These are phyloP conservation scores for Cariama cristata DNA, from an alignment of 2,113 vertebrate genomes.

Conservation along the genomic window DNA sequence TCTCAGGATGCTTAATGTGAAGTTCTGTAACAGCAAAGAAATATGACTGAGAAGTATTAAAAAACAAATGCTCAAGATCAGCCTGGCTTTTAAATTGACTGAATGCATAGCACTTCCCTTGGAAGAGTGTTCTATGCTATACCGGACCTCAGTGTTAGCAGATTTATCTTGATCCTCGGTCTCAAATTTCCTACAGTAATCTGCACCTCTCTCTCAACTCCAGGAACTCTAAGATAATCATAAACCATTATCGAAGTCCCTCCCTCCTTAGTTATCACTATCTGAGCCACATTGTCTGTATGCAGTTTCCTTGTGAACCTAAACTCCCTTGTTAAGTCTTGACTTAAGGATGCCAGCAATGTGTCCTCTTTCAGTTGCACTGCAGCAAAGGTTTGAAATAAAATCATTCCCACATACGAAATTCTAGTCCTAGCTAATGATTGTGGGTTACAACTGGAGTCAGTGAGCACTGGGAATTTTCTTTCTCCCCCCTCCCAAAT, in stretches of 20 bases:
- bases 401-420: neutral
- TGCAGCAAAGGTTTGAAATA: slow-evolving; percentile 59
- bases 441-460: neutral
- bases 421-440: neutral
- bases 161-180: neutral
- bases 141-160: slow-evolving; percentile 61
- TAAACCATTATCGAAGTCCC: neutral
- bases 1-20: neutral
- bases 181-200: neutral
- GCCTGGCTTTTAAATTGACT: neutral
- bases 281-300: slow-evolving; percentile 6
- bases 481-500: neutral
- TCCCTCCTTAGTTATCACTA: slow-evolving; percentile 55
- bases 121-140: slow-evolving; percentile 56
- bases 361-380: slow-evolving; percentile 20
- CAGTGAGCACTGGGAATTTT: neutral
- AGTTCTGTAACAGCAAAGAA: neutral
- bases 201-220: neutral
- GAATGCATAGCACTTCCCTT: neutral
- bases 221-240: neutral
- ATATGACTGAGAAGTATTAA: neutral
- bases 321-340: slow-evolving; percentile 52
- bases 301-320: slow-evolving; percentile 30
- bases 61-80: neutral
- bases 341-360: slow-evolving; percentile 72